Evolutionary conservation across 2,113 vertebrate species (phyloP), one percentile per base, ranked within the genome.

Genomic region (Scophthalmus maximus): DNA sequence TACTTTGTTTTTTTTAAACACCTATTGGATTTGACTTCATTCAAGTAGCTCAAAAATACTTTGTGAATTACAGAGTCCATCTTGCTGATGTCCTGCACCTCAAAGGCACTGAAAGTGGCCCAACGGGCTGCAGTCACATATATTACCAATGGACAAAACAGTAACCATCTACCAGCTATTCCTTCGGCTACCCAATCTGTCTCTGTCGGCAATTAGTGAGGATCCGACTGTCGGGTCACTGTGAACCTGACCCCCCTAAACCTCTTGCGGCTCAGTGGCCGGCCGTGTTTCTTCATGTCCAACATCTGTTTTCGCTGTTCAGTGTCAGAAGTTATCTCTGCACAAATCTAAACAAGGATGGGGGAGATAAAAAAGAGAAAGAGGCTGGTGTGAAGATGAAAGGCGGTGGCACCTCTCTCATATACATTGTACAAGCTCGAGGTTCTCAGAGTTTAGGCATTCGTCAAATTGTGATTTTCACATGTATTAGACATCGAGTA

Each of bases 231-330:
- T 34, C 14, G 68, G 74, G 74, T 81, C 56, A 73, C 15, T 40
- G 55, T 29, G 23, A 76, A 66, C 61, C 55, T 51, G 55, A 67
- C 61, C 64, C 38, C 52, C 34, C 22, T 22, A 67, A 78, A 78
- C 55, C 32, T 66, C 58, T 34, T 23, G 47, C 55, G 20, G 72
- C 53, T 77, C 69, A 82, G 65, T 81, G 65, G 84, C 68, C 53
- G 65, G 70, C 76, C 18, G 22, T 26, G 64, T 82, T 80, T 77
- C 61, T 80, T 87, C 67, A 72, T 83, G 78, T 70, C 77, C 58
- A 76, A 89, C 87, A 90, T 90, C 88, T 88, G 85, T 73, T 90
- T 82, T 68, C n/a, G 67, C 80, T 68, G 70, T 61, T 85, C 66
- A 22, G 74, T 81, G 81, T 83, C 79, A 86, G 49, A 78, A 1